Evolutionary conservation across 2,113 vertebrate species (phyloP).

Genomic region (Benitochromis conjunctus): DNA sequence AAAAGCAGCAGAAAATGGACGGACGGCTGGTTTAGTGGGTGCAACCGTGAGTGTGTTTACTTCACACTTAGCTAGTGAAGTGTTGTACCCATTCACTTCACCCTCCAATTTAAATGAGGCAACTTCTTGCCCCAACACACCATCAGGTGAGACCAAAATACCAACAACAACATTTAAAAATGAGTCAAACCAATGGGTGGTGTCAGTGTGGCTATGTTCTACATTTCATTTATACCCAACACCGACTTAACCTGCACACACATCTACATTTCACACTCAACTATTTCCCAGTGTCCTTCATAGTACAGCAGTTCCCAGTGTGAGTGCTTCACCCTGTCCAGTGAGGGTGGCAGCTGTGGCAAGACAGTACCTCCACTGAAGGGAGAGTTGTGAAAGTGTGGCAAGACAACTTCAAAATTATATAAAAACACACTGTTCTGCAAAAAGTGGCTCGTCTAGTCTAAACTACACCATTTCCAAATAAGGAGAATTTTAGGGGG

Average conservation of each 20-base stretch:
- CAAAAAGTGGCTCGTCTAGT: neutral
- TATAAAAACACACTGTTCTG: neutral
- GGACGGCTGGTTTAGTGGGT: accelerated
- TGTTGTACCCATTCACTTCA: no score
- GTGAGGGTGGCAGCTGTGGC: neutral
- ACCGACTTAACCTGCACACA: accelerated
- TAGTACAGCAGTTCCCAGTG: neutral
- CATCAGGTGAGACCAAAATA: neutral
- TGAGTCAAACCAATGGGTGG: neutral
- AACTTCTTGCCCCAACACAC: neutral
- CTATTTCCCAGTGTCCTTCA: neutral
- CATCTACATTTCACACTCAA: neutral
- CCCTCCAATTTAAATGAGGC: neutral
- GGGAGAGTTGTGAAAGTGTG: neutral
- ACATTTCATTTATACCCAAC: neutral
- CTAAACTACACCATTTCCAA: neutral
- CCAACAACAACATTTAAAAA: neutral
- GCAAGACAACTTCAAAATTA: neutral
- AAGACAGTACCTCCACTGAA: neutral
- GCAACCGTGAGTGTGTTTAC: neutral
- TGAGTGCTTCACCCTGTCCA: neutral
- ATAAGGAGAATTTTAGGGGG: neutral
- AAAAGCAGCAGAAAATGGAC: neutral
- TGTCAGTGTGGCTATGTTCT: neutral
- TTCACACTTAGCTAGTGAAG: neutral